Conservation (phyloP, 2,113 vertebrate species). For the Scolopax mira region DNA sequence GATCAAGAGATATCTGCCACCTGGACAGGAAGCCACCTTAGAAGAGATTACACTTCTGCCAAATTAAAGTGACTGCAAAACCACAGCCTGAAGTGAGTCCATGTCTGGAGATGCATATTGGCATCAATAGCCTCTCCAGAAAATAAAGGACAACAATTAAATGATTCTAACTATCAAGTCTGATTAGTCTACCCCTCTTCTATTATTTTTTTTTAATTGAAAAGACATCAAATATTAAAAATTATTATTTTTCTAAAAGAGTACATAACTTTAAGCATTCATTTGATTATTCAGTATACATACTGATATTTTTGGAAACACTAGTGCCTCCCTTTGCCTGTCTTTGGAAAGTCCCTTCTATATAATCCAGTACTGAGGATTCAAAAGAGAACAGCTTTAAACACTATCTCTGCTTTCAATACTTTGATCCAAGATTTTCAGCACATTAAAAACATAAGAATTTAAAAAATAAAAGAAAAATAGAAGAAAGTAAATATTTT, state of each 20-base stretch:
- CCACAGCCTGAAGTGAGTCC: neutral
- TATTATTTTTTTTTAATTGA: neutral
- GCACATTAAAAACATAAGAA: neutral
- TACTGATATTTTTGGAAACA: neutral
- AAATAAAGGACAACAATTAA: neutral
- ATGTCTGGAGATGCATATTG: neutral
- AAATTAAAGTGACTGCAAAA: neutral
- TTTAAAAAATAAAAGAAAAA: neutral
- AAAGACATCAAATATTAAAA: neutral
- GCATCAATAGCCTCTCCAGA: neutral
- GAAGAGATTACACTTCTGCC: neutral
- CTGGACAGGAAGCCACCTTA: neutral
- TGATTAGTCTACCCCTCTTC: neutral
- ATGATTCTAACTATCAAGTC: neutral
- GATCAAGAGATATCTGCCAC: neutral
- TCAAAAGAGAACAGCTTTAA: neutral
- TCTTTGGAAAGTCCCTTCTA: neutral
- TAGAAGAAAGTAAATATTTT: neutral
- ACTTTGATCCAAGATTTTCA: neutral
- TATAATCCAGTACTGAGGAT: neutral
- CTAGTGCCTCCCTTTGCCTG: neutral
- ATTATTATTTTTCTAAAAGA: neutral
- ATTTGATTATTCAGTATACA: neutral
- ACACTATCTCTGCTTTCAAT: neutral
- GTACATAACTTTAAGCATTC: neutral